Percentiles rank a stretch among this genome's conserved stretches.
Conservation (phyloP, 2,888 invertebrate genomes). For the Laothoe populi region DNA sequence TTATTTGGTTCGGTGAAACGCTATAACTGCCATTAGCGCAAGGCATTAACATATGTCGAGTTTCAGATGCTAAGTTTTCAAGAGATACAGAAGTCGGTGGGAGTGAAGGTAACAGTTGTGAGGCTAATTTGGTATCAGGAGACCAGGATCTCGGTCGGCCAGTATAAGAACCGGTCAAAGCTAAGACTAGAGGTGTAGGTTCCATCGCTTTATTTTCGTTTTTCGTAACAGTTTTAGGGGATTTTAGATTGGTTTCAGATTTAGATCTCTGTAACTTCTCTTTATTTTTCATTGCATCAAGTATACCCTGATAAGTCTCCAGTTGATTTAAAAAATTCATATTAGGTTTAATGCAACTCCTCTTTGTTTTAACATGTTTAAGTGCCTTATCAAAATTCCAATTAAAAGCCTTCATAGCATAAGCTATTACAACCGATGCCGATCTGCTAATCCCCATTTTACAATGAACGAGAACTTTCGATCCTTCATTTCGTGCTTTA, state of each 20-base stretch:
- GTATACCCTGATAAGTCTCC: constrained; percentile 97
- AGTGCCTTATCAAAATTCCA: constrained; percentile 96
- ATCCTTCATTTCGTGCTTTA: constrained; percentile 94
- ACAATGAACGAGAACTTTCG: constrained; percentile 98
- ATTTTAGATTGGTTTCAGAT: constrained; percentile 95
- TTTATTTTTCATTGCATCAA: constrained; percentile 98
- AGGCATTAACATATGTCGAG: constrained; percentile 93
- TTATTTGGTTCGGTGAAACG: constrained; percentile 95
- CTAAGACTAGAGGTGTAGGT: constrained; percentile 86
- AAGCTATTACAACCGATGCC: constrained; percentile 98
- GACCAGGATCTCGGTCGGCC: constrained; percentile 90
- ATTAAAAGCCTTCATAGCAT: constrained; percentile 98
- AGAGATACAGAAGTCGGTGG: constrained; percentile 88
- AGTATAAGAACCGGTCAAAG: constrained; percentile 72
- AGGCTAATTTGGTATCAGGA: constrained; percentile 87
- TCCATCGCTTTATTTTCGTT: constrained; percentile 85
- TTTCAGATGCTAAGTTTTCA: constrained; percentile 87
- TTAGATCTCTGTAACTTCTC: constrained; percentile 96
- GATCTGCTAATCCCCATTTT: constrained; percentile 99
- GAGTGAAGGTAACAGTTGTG: constrained; percentile 84
- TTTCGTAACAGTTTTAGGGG: constrained; percentile 85
- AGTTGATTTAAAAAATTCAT: constrained; percentile 96
- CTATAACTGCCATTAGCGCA: constrained; percentile 95
- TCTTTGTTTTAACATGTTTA: constrained; percentile 94
- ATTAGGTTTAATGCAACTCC: constrained; percentile 98